A percentile compares a stretch with the other conserved stretches of the same genome.
phyloP scores from a whole-genome alignment of 2,113 vertebrate genomes.

The Actenoides lindsayi region DNA sequence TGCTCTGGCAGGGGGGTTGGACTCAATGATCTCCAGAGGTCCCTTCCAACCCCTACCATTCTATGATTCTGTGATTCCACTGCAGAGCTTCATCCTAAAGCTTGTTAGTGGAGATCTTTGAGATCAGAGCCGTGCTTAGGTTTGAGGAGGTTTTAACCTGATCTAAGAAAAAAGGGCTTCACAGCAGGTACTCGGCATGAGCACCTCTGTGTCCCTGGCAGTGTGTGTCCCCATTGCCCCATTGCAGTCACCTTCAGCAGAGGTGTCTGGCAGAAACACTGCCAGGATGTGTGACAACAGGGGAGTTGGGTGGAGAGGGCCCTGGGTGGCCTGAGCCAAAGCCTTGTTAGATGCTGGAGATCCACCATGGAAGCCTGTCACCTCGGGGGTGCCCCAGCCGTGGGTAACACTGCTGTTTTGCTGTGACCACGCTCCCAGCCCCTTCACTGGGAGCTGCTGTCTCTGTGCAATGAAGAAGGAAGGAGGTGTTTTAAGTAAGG shows the following conservation, averaged over 20 bases:
- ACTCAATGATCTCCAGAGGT: no score
- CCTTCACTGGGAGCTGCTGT: not conserved
- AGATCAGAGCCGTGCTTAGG: not conserved
- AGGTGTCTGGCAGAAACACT: not conserved
- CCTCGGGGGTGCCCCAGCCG: not conserved
- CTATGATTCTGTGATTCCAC: not conserved
- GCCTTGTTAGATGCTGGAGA: not conserved
- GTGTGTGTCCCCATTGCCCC: not conserved
- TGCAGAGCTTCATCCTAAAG: not conserved
- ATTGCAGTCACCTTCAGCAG: not conserved
- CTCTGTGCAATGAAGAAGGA: not conserved
- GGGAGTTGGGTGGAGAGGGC: not conserved
- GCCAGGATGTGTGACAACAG: not conserved
- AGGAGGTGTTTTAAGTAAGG: not conserved
- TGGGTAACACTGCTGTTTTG: not conserved
- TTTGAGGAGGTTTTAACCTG: not conserved
- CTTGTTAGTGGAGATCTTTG: not conserved
- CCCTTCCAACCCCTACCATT: no score
- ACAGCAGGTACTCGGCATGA: not conserved
- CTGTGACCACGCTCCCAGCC: not conserved
- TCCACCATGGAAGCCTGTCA: fast-evolving
- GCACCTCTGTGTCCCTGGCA: not conserved
- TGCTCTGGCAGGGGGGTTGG: no score
- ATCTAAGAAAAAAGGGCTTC: not conserved
- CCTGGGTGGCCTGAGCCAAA: not conserved